Evolutionary conservation across 2,113 vertebrate genomes (phyloP), one percentile per base, ranked within the genome.

Genomic region (Arothron firmamentum): DNA sequence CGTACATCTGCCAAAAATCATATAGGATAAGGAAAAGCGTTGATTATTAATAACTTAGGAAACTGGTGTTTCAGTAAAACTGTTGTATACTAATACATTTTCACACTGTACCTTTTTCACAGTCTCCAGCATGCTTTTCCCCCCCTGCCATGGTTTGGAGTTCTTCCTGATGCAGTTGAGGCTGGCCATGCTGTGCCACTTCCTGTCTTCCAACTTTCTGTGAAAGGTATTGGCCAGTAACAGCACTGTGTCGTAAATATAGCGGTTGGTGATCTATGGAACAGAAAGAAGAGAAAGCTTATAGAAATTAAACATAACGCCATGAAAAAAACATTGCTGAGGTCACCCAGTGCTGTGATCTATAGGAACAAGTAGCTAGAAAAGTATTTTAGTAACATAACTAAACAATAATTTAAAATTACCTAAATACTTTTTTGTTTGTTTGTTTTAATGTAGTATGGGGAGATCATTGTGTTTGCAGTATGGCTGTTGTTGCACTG

Each of bases 111-210:
- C 97, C 97, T 99, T 98, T 82, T 95, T 98, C 66, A 99, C 92
- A 21, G 95, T 97, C 62, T 99, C 97, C 86, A 99, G 79, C 96
- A 98, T 98, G 43, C 95, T 97, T 28, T 95, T 92, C 13, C 97
- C 97, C 58, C 97, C 96, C 81, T 98, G 96, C 97, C 97, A 99
- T 0, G 97, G 95, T 65, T 99, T 99, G 16, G 97, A 95, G 78
- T 91, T 97, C 85, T 98, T 99, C 79, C 95, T 90, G 85, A 98
- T 98, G 85, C 97, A 99, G n/a, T 93, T 97, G 68, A 99, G 86
- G 71, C 97, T 99, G 25, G 97, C 97, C 97, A 99, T 99, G 88
- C 97, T 99, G 89, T 99, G 97, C 97, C 97, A 99, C 73, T 99
- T 98, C 55, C 97, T 90, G 82, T 99, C 97, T 81, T 99, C 97